Conservation (phyloP, 2,797 vertebrate genomes). For the Holocentrus rufus region DNA sequence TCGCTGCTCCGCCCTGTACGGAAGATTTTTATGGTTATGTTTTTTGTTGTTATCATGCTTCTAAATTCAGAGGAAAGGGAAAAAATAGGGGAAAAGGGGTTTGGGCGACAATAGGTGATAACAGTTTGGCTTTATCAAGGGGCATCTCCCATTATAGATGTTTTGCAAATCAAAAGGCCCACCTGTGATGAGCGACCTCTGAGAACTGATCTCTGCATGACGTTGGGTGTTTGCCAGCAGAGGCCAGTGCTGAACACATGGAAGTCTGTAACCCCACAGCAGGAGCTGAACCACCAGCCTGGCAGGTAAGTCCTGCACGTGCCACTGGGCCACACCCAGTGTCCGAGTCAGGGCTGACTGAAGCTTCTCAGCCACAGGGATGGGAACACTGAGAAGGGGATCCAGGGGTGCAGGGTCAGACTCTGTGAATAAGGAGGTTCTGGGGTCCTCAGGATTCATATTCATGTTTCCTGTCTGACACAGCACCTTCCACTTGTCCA, state of each 20-base stretch:
- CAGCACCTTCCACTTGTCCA: conserved; percentile 84
- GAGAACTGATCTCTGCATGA: conserved; percentile 64
- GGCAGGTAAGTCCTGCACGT: conserved; percentile 53
- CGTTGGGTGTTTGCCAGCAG: conserved; percentile 81
- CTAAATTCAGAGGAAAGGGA: neutral
- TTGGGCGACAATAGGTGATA: too few relatives aligned
- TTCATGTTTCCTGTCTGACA: conserved; percentile 77
- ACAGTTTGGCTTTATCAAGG: too few relatives aligned
- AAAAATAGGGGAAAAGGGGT: too few relatives aligned
- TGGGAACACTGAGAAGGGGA: conserved; percentile 45
- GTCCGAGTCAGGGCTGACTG: conserved; percentile 67
- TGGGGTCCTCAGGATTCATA: conserved; percentile 75
- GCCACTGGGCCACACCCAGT: conserved; percentile 63
- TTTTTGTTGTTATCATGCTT: neutral
- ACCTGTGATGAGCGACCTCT: conserved; percentile 48
- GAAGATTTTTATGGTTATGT: conserved; percentile 10
- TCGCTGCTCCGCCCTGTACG: conserved; percentile 45
- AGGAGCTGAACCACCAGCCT: conserved; percentile 76
- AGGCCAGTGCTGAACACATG: conserved; percentile 72
- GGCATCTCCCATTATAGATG: neutral
- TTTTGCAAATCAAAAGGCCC: neutral
- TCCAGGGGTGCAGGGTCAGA: conserved; percentile 17
- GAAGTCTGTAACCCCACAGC: conserved; percentile 69
- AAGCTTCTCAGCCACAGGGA: conserved; percentile 72
- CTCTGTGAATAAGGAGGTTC: conserved; percentile 58